Evolutionary conservation across 2,113 vertebrate species (phyloP).

Genomic region (Semnornis frantzii): DNA sequence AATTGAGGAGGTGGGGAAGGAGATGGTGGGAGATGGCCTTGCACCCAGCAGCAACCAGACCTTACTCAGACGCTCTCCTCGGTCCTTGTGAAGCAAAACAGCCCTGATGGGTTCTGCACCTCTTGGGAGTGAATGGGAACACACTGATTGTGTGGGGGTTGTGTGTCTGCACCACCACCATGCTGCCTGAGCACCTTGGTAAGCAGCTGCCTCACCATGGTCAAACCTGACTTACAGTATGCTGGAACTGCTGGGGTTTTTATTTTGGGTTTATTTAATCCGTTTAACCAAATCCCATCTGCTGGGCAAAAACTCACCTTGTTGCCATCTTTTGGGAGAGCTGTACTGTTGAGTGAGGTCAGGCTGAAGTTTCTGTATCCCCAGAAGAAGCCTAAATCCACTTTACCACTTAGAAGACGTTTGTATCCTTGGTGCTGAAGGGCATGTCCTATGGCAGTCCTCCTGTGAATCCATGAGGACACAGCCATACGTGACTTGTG

Average conservation of each 20-base stretch:
- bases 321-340: neutral
- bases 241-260: constrained; percentile 18
- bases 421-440: constrained; percentile 23
- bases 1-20: neutral
- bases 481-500: neutral
- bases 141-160: accelerated
- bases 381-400: neutral
- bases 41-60: neutral
- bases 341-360: neutral
- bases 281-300: constrained; percentile 31
- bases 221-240: constrained; percentile 13
- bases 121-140: neutral
- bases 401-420: neutral
- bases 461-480: neutral
- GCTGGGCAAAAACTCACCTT: constrained; percentile 39
- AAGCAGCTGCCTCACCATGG: neutral
- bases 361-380: neutral
- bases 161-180: neutral
- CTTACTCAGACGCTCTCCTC: neutral
- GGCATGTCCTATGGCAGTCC: neutral
- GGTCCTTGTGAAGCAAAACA: neutral
- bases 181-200: neutral
- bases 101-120: neutral
- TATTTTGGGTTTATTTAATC: neutral
- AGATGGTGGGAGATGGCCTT: neutral